phyloP scores from a whole-genome alignment of 2,888 invertebrate species.

The Gastracanthus pulcherrimus region DNA sequence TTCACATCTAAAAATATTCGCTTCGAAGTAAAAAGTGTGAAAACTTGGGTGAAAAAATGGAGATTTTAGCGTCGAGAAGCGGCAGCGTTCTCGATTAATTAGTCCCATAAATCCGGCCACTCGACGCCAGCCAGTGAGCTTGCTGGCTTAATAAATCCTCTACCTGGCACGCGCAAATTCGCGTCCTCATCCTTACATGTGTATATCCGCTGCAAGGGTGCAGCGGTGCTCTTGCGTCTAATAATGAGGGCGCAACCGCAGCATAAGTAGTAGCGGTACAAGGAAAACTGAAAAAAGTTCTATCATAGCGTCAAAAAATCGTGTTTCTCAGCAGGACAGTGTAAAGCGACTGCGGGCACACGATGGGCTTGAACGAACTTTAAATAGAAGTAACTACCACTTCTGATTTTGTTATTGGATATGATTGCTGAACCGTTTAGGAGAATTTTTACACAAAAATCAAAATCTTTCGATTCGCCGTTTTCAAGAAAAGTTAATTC shows the following conservation, averaged over 20 bases:
- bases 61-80: slow-evolving; percentile 13
- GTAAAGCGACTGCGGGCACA: neutral
- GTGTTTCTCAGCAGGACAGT: no score
- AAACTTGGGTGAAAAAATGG: slow-evolving; percentile 11
- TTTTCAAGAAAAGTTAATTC: no score
- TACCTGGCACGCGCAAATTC: slow-evolving; percentile 18
- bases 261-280: no score
- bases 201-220: neutral
- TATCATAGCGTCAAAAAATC: no score
- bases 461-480: no score
- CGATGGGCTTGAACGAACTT: neutral
- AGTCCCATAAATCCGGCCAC: slow-evolving; percentile 49
- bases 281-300: no score
- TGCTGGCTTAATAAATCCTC: slow-evolving; percentile 47
- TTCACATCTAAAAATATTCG: neutral
- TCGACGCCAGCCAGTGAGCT: slow-evolving; percentile 35
- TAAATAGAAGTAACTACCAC: no score
- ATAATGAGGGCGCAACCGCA: neutral
- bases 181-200: slow-evolving; percentile 5
- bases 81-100: slow-evolving; percentile 49
- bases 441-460: no score
- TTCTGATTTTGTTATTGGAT: no score
- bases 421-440: no score
- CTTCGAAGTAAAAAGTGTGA: neutral
- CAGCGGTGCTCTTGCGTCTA: neutral